Conservation (phyloP, 1,140 invertebrate species). For the Bombus cullumanus region DNA sequence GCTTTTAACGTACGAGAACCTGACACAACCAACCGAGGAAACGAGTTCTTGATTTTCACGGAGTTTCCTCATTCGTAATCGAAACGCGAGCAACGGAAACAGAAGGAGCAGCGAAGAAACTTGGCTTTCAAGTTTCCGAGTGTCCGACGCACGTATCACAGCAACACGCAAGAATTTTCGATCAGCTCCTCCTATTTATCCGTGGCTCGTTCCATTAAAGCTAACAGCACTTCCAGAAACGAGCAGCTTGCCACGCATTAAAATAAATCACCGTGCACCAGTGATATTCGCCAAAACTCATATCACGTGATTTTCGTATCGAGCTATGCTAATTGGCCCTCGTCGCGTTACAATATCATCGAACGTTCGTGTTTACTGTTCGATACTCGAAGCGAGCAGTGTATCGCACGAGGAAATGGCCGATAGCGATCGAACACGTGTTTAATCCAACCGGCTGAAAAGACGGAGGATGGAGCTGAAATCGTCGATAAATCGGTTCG, state of each 20-base stretch:
- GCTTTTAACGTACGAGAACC: background rate
- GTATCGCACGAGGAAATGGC: background rate
- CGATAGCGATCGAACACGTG: conserved; percentile 7
- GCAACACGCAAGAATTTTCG: conserved; percentile 8
- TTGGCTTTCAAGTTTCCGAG: background rate
- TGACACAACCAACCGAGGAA: too few species aligned
- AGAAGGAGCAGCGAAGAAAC: background rate
- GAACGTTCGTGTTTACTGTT: background rate
- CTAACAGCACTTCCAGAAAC: background rate
- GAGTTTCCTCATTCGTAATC: background rate
- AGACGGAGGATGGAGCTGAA: too few species aligned
- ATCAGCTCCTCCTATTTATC: conserved; percentile 12
- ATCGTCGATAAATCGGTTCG: background rate
- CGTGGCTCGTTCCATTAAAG: background rate
- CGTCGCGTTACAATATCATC: background rate
- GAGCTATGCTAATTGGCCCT: conserved; percentile 30
- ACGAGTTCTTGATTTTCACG: too few species aligned
- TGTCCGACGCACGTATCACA: conserved; percentile 9
- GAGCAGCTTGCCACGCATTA: conserved; percentile 4
- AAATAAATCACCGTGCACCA: conserved; percentile 20
- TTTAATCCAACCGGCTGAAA: conserved; percentile 16
- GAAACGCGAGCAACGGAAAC: background rate
- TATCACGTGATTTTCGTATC: background rate
- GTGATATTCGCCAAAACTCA: conserved; percentile 16
- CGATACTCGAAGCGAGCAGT: background rate